Evolutionary conservation across 2,113 vertebrate species (phyloP), one percentile per base, ranked within the genome.

Genomic region (Pimephales promelas): DNA sequence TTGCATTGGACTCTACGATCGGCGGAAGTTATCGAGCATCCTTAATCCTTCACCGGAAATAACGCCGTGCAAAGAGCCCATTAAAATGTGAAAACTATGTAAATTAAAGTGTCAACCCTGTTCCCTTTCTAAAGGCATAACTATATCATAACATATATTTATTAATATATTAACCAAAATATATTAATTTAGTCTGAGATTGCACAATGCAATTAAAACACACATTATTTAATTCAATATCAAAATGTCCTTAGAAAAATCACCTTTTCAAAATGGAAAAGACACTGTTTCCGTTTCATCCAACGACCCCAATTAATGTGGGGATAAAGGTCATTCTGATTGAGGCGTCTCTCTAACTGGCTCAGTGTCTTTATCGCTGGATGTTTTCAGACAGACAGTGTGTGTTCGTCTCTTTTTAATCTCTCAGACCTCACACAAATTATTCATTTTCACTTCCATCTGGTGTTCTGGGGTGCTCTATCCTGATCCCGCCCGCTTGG

Each of bases 341-440:
- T 22, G 28, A 1, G 18, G 18, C 10, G 6, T 76, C 45, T 52
- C 45, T 66, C 47, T 54, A 64, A 79, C 40, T 20, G 56, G 45
- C 62, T 81, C 79, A 3, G 34, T 47, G 40, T 62, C 72, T 79
- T 31, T 66, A 66, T 34, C 40, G 13, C 40, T 13, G 77, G 43
- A 79, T 5, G 24, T 66, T 47, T 75, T 22, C 76, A 61, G 56
- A 79, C 59, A 47, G 77, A 66, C 6, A 43, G 22, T 57, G 52
- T 57, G 52, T 57, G 31, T 57, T 77, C 6, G 22, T 11, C 31
- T 57, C 20, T n/a, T 18, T n/a, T 22, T 43, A 66, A n/a, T 61
- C 54, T 78, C 36, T 61, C 56, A 79, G 77, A 79, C 77, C 40
- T 31, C 59, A 64, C 77, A 49, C 77, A 79, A 79, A 66, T 79